These are phyloP conservation scores for Thereva nobilitata DNA, from an alignment of 2,888 invertebrate genomes.

Conservation along the genomic window DNA sequence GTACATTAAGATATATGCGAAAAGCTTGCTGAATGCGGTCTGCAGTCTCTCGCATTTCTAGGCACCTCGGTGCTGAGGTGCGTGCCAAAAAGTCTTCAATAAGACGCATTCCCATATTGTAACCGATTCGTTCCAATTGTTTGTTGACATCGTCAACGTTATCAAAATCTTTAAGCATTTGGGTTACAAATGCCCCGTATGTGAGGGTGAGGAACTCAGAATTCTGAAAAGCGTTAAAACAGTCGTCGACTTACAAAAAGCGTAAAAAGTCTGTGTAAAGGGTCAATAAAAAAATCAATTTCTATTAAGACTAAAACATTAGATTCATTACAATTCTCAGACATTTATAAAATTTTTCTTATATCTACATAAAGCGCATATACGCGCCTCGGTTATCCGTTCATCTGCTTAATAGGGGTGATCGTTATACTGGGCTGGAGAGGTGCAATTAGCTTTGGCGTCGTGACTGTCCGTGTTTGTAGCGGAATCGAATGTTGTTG, in stretches of 20 bases:
- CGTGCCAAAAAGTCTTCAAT: constrained; percentile 97
- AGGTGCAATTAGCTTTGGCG: constrained; percentile 56
- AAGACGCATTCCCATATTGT: constrained; percentile 96
- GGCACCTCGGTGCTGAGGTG: constrained; percentile 84
- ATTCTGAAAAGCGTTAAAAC: constrained; percentile 67
- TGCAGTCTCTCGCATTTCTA: constrained; percentile 95
- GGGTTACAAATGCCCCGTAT: constrained; percentile 96
- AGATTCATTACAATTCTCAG: constrained; percentile 15
- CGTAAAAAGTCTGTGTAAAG: constrained; percentile 11
- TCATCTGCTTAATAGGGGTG: constrained; percentile 53
- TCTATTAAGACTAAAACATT: constrained; percentile 17
- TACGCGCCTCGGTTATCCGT: constrained; percentile 2
- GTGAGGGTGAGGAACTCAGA: constrained; percentile 96
- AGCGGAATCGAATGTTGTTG: constrained; percentile 29
- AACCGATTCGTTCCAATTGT: constrained; percentile 92
- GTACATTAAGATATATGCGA: constrained; percentile 84
- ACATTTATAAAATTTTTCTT: constrained; percentile 26
- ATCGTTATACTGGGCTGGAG: constrained; percentile 56
- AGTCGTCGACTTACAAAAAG: not conserved
- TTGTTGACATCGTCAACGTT: constrained; percentile 97
- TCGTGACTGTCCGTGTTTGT: constrained; percentile 44
- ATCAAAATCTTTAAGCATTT: constrained; percentile 95
- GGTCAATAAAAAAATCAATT: constrained; percentile 9
- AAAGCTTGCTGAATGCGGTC: constrained; percentile 87
- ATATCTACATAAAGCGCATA: constrained; percentile 14